Base-by-base conservation (phyloP, 1,140 invertebrate genomes). In the Bombus balteatus region DNA sequence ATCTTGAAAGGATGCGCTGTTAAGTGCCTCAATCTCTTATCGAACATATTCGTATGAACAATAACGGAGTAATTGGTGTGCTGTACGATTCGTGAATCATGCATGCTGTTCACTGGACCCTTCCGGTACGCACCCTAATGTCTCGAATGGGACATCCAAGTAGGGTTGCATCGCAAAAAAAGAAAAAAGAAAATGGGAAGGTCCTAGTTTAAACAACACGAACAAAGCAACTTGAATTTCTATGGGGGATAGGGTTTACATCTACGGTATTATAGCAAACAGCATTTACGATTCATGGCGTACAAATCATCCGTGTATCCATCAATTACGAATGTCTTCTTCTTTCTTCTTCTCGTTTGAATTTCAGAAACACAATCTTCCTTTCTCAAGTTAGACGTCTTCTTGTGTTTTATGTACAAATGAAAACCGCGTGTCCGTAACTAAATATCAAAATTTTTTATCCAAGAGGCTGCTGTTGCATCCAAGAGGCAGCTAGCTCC, bases 71-170 rank as follows among this genome's bases (percentile, higher is more conserved):
- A 81, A 43, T 62, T 73, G 70, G 39, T 43, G n/a, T 37, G 53
- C 62, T 70, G 43, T 72, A n/a, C 47, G 70, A 73, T 41, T 81
- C 70, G 70, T 81, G 70, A 81, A 81, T 73, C 70, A 81, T 81
- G 18, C 39, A 47, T 81, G n/a, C 47, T 73, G 70, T 12, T 13
- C n/a, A 47, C 28, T 3, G 65, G 18, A 39, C 53, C 70, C 68
- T 81, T 41, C 6, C n/a, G n/a, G n/a, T 15, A 1, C 10, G 70
- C 39, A 34, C 53, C 53, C 37, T 34, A 37, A 6, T 0, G 15
- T 3, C 12, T 18, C n/a, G 9, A 32, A 53, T 25, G n/a, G 37
- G 57, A 37, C 1, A 8, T 3, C 28, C 39, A 0, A 41, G 15
- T 13, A 32, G 70, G 78, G 43, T 62, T 18, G 68, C 1, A 12